Base-by-base conservation (phyloP, 2,888 invertebrate species). In the Meteorus colon region DNA sequence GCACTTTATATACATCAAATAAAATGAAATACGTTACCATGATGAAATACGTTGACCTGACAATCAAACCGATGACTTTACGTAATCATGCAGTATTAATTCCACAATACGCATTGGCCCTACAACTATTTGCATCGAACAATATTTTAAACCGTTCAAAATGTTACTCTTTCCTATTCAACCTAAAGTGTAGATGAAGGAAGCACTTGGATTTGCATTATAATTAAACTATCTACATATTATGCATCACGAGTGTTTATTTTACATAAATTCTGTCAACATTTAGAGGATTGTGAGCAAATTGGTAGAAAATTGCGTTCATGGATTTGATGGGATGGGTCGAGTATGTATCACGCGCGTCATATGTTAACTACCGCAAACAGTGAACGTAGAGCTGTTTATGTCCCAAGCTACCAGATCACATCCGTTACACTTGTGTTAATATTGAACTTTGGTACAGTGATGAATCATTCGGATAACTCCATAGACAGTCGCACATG, bases 301-400 rank as follows among this genome's bases (percentile, higher is more conserved):
- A 75, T 29, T 55, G 55, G 29, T n/a, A 48, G 41, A 66, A 67
- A 37, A 31, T 51, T 41, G 71, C n/a, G 19, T 27, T 31, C 45
- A 71, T 48, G 63, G n/a, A 48, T 37, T 63, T 41, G 60, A 67
- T 29, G 60, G 31, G n/a, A 59, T 59, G 62, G 29, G 24, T 34
- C 29, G 70, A 55, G 55, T 37, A 41, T 70, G 37, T 70, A 65
- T 65, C 41, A 75, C 62, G 60, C 72, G 67, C 37, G 37, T 62
- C 19, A 76, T 73, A 72, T 67, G 72, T 76, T 76, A 67, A 75
- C 67, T 45, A 72, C 48, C 10, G 67, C 60, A 75, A 75, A 75
- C 75, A 75, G 59, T 60, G 65, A 24, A 24, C 60, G 65, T n/a
- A 67, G 67, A 37, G 59, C 59, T 75, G 71, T 71, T 75, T 75